Evolutionary conservation across 2,888 invertebrate genomes (phyloP).

Genomic region (Diadegma fenestrale): DNA sequence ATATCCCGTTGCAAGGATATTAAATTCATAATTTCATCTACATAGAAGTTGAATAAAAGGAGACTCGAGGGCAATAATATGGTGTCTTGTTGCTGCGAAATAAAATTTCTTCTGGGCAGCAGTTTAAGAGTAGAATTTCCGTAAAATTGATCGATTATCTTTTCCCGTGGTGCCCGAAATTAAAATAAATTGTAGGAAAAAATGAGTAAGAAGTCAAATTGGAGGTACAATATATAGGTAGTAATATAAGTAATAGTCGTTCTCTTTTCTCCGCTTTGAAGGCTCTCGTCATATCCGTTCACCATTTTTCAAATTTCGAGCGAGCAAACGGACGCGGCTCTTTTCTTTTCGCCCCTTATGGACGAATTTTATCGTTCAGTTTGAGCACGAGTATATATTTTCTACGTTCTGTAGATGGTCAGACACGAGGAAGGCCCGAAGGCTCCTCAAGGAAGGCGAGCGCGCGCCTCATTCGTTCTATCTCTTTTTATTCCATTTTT

Average conservation of each 20-base stretch:
- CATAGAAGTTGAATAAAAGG: slow-evolving; percentile 6
- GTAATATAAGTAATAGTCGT: slow-evolving; percentile 55
- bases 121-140: slow-evolving; percentile 8
- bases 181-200: slow-evolving; percentile 81
- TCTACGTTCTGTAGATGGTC: slow-evolving; percentile 61
- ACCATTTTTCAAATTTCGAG: slow-evolving; percentile 47
- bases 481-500: slow-evolving; percentile 8
- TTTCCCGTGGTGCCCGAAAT: slow-evolving; percentile 74
- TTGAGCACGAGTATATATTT: slow-evolving; percentile 69
- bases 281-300: slow-evolving; percentile 12
- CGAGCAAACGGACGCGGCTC: slow-evolving; percentile 36
- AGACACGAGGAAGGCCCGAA: slow-evolving; percentile 38
- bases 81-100: slow-evolving; percentile 1
- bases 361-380: slow-evolving; percentile 76
- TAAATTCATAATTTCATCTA: neutral
- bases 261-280: slow-evolving; percentile 39
- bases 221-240: slow-evolving; percentile 32
- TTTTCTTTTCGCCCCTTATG: slow-evolving; percentile 59
- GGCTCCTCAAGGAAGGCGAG: slow-evolving; percentile 18
- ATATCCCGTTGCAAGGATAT: neutral
- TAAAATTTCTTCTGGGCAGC: slow-evolving; percentile 1
- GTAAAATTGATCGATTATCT: slow-evolving; percentile 33
- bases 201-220: slow-evolving; percentile 8
- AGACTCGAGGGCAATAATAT: neutral
- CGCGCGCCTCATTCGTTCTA: slow-evolving; percentile 3